phyloP scores from a whole-genome alignment of 2,113 vertebrate species.

The Bufo gargarizans region DNA sequence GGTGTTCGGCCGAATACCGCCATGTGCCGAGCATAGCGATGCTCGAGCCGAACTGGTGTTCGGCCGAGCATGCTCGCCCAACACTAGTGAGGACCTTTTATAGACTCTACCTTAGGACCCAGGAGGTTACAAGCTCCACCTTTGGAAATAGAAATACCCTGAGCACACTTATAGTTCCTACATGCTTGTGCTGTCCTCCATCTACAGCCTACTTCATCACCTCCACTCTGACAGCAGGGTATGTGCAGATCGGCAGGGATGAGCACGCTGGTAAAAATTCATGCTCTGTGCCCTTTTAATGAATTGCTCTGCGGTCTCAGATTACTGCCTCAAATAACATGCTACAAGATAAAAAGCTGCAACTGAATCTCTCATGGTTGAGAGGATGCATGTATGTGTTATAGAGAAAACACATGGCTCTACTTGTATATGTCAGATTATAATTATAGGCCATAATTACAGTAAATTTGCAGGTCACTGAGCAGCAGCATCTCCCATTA shows the following conservation, averaged over 20 bases:
- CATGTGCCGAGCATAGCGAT: too few species aligned
- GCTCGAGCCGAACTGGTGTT: too few species aligned
- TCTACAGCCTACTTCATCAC: too few species aligned
- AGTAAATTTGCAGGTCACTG: constrained; percentile 38
- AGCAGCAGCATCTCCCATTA: not conserved
- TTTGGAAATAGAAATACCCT: too few species aligned
- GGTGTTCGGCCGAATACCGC: too few species aligned
- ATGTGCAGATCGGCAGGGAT: not conserved
- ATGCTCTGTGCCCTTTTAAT: constrained; percentile 10
- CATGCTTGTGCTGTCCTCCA: too few species aligned
- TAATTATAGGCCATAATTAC: constrained; percentile 49
- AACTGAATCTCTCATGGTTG: constrained; percentile 19
- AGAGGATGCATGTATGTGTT: constrained; percentile 17
- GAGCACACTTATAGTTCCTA: too few species aligned
- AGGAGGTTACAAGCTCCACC: too few species aligned
- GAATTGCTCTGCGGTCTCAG: not conserved
- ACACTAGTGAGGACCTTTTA: too few species aligned
- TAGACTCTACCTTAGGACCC: too few species aligned
- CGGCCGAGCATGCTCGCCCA: too few species aligned
- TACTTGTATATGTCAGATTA: constrained; percentile 38
- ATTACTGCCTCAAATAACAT: not conserved
- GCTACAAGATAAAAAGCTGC: not conserved
- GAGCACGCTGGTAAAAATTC: not conserved
- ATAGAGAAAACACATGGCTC: constrained; percentile 5
- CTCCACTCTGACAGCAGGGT: not conserved